Conservation (phyloP, 2,888 invertebrate genomes). For the Auanema freiburgensis region DNA sequence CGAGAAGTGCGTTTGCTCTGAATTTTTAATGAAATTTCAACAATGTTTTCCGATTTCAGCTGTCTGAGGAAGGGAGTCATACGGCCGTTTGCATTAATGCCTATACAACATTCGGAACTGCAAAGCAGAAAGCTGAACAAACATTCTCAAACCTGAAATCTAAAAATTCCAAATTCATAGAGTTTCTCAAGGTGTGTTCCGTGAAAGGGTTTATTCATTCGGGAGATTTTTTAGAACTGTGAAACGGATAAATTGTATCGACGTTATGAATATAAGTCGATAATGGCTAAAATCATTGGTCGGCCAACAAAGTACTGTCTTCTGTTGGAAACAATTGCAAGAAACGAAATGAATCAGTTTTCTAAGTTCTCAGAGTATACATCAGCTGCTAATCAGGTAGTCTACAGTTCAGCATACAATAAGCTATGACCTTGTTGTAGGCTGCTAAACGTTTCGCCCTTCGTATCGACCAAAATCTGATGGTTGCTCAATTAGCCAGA, state of each 20-base stretch:
- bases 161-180: slow-evolving; percentile 36
- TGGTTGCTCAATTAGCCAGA: slow-evolving; percentile 37
- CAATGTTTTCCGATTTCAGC: slow-evolving; percentile 17
- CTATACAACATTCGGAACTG: slow-evolving; percentile 45
- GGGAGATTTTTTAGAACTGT: slow-evolving; percentile 5
- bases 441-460: slow-evolving; percentile 39
- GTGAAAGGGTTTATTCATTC: not conserved
- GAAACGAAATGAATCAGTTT: slow-evolving; percentile 36
- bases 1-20: slow-evolving; percentile 66
- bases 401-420: not conserved
- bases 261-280: slow-evolving; percentile 41
- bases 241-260: slow-evolving; percentile 37
- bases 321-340: slow-evolving; percentile 40
- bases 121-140: slow-evolving; percentile 38
- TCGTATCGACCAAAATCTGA: slow-evolving; percentile 42
- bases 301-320: slow-evolving; percentile 46
- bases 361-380: slow-evolving; percentile 25
- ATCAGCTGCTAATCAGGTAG: slow-evolving; percentile 21
- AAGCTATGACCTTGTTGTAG: slow-evolving; percentile 15
- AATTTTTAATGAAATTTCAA: slow-evolving; percentile 2
- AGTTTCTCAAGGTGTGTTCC: slow-evolving; percentile 32
- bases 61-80: slow-evolving; percentile 22
- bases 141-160: slow-evolving; percentile 28
- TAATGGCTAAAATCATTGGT: slow-evolving; percentile 43
- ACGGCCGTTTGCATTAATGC: slow-evolving; percentile 30